Evolutionary conservation across 2,888 invertebrate genomes (phyloP), one percentile per base, ranked within the genome.

Genomic region (Pantelozetes paolii): DNA sequence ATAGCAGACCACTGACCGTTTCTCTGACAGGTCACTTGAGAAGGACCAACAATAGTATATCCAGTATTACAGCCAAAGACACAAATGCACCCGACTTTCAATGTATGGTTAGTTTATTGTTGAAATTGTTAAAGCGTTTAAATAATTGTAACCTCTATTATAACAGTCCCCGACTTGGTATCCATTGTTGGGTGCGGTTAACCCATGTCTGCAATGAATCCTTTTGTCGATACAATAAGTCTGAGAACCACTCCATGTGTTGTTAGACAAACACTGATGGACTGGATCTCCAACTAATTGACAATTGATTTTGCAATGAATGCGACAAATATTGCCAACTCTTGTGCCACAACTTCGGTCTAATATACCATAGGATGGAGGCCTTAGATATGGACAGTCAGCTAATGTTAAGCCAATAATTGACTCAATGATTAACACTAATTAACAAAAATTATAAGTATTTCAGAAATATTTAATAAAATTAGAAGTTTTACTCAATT

Each of bases 321-420:
- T 67, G 2, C 67, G 67, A 42, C 67, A 67, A 67, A 32, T 30
- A n/a, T 36, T 40, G 23, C 67, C 67, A 67, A 67, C 67, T 23
- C 42, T 30, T 20, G 67, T 67, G 23, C 67, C 67, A 42, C 67
- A 67, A 36, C 18, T 67, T 20, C 40, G 20, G 13, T 23, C 42
- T 32, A 67, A 36, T 15, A 5, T 2, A 11, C 40, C 67, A 23
- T 67, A 40, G 18, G 23, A n/a, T 8, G 67, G 67, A 32, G 67
- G n/a, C 8, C 1, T 67, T 36, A 67, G 36, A 40, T 36, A 32
- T 2, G 67, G 67, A 15, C 67, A 67, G 15, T 67, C 40, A 32
- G 59, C 59, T 18, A 30, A 26, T 32, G 32, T n/a, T 59, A 13
- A 3, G 18, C 18, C 28, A 28, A 59, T 28, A 1, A 59, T 18